These are phyloP conservation scores for Columbina picui DNA, from an alignment of 2,113 vertebrate species.

Conservation along the genomic window DNA sequence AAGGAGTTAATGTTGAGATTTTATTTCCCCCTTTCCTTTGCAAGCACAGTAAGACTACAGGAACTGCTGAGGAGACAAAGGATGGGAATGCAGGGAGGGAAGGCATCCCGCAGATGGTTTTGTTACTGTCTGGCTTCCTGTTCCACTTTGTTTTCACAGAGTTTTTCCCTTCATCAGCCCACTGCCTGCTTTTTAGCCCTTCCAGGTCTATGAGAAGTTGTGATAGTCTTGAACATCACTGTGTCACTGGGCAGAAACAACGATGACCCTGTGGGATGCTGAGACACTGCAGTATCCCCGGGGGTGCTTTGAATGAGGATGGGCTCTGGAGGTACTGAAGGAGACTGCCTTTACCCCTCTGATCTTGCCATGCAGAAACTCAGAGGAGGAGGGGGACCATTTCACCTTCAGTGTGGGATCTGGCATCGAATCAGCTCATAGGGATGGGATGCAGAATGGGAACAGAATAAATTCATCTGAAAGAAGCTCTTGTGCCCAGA, in stretches of 20 bases:
- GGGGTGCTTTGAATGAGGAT: neutral
- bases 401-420: slow-evolving; percentile 33
- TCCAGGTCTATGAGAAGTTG: neutral
- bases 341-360: neutral
- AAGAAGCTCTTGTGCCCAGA: slow-evolving; percentile 53
- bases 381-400: neutral
- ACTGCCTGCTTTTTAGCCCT: neutral
- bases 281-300: neutral
- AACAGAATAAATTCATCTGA: slow-evolving; percentile 55
- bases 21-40: neutral
- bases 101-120: neutral
- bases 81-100: neutral
- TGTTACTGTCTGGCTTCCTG: slow-evolving; percentile 30
- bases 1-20: neutral
- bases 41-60: neutral
- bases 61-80: neutral
- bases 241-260: neutral
- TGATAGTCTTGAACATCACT: neutral
- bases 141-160: slow-evolving; percentile 21
- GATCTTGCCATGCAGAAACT: neutral
- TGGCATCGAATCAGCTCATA: slow-evolving; percentile 27
- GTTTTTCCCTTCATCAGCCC: neutral
- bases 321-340: neutral
- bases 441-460: neutral
- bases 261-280: neutral